These are phyloP conservation scores for Drosophila anomelani DNA, from an alignment of 2,888 invertebrate genomes.

Conservation along the genomic window DNA sequence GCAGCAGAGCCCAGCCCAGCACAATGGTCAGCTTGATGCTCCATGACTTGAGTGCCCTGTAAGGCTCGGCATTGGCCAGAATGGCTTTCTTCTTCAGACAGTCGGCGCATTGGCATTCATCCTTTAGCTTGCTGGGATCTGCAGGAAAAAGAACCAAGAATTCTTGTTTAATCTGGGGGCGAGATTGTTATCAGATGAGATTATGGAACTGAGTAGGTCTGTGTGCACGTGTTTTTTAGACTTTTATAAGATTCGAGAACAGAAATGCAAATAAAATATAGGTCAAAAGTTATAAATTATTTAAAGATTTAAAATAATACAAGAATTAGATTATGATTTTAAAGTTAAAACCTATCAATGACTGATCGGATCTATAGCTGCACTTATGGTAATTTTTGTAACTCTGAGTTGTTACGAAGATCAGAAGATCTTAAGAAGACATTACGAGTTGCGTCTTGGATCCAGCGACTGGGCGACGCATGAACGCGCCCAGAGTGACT, in stretches of 20 bases:
- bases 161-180: not conserved
- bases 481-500: constrained; percentile 26
- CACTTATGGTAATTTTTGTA: no score
- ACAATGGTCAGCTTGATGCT: constrained; percentile 92
- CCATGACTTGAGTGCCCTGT: constrained; percentile 92
- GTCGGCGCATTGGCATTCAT: constrained; percentile 94
- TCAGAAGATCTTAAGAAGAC: no score
- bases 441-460: not conserved
- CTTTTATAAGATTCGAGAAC: not conserved
- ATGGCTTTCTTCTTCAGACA: constrained; percentile 94
- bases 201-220: not conserved
- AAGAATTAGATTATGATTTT: no score
- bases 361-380: no score
- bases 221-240: not conserved
- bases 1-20: constrained; percentile 92
- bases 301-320: no score
- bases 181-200: constrained; percentile 15
- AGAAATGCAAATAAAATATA: no score
- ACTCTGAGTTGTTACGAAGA: no score
- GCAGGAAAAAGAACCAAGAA: constrained; percentile 9
- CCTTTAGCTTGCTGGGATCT: constrained; percentile 92
- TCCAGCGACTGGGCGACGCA: constrained; percentile 5
- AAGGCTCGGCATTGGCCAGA: constrained; percentile 94
- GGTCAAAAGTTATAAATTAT: no score
- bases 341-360: no score